phyloP scores from a whole-genome alignment of 2,113 vertebrate genomes.

The Ia io region DNA sequence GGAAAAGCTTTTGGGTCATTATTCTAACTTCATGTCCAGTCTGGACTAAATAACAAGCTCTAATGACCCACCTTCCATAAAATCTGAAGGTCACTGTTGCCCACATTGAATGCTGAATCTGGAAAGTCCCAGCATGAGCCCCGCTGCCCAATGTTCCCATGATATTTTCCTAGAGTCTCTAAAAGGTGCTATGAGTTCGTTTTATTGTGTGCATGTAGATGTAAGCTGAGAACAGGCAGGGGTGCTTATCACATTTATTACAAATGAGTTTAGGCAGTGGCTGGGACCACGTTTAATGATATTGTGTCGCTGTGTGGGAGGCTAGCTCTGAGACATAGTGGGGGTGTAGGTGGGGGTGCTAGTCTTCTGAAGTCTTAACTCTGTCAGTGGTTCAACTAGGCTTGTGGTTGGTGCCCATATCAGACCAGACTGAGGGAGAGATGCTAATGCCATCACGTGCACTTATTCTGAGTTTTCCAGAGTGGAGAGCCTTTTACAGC shows the following conservation, averaged over 20 bases:
- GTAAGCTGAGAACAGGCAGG: background rate
- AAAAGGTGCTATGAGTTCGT: background rate
- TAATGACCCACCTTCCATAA: background rate
- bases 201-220: background rate
- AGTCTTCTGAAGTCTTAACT: background rate
- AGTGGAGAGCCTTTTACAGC: background rate
- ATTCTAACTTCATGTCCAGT: background rate
- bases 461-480: background rate
- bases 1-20: background rate
- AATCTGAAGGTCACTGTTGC: slow-evolving; percentile 22
- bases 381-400: background rate
- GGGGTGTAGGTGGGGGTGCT: background rate
- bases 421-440: background rate
- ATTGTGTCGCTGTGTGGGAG: background rate
- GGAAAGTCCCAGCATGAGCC: background rate
- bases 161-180: background rate
- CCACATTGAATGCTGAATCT: slow-evolving; percentile 4
- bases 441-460: background rate
- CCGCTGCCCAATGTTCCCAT: background rate
- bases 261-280: background rate
- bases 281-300: background rate
- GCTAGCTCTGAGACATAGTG: background rate
- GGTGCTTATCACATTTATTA: background rate
- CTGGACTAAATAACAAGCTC: background rate
- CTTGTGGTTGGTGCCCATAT: background rate